Base-by-base conservation (phyloP, 23 tunicate species). In the Halocynthia aurantium region DNA sequence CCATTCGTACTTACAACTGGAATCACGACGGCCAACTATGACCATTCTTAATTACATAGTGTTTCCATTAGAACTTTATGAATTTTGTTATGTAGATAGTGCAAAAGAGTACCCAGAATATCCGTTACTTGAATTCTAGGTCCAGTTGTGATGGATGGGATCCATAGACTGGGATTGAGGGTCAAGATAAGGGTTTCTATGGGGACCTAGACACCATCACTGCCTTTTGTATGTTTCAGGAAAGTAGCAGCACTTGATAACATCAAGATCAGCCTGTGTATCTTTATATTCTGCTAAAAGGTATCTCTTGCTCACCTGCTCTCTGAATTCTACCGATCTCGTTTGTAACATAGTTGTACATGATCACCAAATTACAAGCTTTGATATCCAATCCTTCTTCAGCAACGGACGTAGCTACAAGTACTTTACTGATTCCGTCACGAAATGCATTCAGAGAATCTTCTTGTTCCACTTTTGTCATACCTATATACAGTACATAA, bases 401-500 rank as follows among this genome's bases (percentile, higher is more conserved):
- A 21, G 83, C 83, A n/a, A 80, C 73, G 0, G 83, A 80, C 1
- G 83, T 80, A 7, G 83, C 83, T 18, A 80, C 70, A 22, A 80
- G 53, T 6, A 80, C 61, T 69, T 80, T 80, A 52, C 31, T 17
- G 20, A 69, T 69, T 7, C 83, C 83, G 2, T 69, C 76, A 18
- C 76, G 75, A 54, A 80, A 80, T 22, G 51, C 22, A 12, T 55
- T 53, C 61, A 80, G 22, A 52, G n/a, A 19, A 10, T 57, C 52
- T 55, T 67, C 76, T 68, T 80, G 83, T 7, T 22, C 53, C 17
- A 52, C 75, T 52, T 80, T 80, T 12, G 83, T 80, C 65, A 80
- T 70, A 55, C 61, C 83, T 80, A 49, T 31, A 31, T 0, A 31
- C 44, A 31, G n/a, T 31, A 31, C 44, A n/a, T 31, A 52, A 7